Evolutionary conservation across 2,113 vertebrate genomes (phyloP).

Genomic region (Heterotis niloticus): DNA sequence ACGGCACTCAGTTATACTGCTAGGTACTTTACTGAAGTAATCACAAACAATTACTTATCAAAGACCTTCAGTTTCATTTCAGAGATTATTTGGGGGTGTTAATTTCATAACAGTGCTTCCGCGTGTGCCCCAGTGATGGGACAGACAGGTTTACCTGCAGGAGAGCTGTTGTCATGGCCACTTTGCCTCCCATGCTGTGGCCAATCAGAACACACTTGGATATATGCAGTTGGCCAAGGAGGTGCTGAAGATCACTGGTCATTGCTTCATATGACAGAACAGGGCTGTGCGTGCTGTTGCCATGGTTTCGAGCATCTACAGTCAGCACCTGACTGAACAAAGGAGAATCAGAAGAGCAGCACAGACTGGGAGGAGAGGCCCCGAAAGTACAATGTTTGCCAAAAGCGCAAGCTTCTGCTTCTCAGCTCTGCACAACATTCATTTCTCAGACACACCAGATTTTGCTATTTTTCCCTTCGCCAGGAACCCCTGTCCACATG

Average conservation of each 20-base stretch:
- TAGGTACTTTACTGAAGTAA: not conserved
- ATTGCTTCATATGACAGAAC: constrained; percentile 81
- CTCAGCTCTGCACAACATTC: too few relatives aligned
- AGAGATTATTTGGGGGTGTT: not conserved
- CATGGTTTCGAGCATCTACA: constrained; percentile 90
- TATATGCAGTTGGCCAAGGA: constrained; percentile 74
- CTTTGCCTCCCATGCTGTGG: constrained; percentile 98
- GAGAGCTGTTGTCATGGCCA: constrained; percentile 82
- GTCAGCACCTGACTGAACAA: constrained; percentile 83
- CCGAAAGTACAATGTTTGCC: not conserved
- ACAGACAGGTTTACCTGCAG: constrained; percentile 63
- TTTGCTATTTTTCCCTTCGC: not conserved
- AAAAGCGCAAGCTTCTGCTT: not conserved
- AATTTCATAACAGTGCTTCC: not conserved
- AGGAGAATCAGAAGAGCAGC: constrained; percentile 55
- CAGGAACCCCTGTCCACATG: too few relatives aligned
- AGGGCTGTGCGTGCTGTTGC: constrained; percentile 77
- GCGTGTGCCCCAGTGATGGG: not conserved
- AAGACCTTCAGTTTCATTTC: too few relatives aligned
- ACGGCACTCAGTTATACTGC: not conserved
- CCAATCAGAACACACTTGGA: constrained; percentile 80
- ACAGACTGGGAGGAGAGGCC: constrained; percentile 16
- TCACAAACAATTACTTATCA: too few relatives aligned
- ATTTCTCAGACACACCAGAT: not conserved
- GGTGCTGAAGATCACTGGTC: constrained; percentile 75